Percentiles rank a stretch among this genome's conserved stretches.
phyloP scores from a whole-genome alignment of 2,888 invertebrate genomes.

The Nyleta sp. region DNA sequence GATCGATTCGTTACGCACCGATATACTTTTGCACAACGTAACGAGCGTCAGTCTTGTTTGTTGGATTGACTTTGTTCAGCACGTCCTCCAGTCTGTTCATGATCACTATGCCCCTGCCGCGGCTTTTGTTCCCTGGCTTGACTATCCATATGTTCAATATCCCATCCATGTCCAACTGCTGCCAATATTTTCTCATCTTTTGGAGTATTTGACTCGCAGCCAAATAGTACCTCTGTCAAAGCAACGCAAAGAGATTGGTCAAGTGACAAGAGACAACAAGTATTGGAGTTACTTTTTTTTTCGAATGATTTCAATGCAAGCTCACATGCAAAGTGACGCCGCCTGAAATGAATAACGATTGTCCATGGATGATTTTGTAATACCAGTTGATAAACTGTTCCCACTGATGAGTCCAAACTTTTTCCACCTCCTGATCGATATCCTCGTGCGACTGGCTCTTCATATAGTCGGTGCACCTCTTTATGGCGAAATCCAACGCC shows the following conservation, averaged over 20 bases:
- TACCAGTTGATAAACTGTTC: slow-evolving; percentile 90
- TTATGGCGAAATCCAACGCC: slow-evolving; percentile 92
- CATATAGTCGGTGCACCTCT: slow-evolving; percentile 90
- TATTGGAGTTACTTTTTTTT: too few species aligned
- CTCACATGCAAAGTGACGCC: slow-evolving; percentile 77
- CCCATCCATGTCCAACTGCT: slow-evolving; percentile 93
- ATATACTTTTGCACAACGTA: slow-evolving; percentile 98
- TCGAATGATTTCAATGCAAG: too few species aligned
- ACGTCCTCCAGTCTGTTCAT: slow-evolving; percentile 95
- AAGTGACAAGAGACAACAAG: too few species aligned
- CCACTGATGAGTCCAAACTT: slow-evolving; percentile 94
- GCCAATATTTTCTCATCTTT: slow-evolving; percentile 89
- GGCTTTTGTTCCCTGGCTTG: slow-evolving; percentile 96
- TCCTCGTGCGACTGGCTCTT: slow-evolving; percentile 89
- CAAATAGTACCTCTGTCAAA: slow-evolving; percentile 76
- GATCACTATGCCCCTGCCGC: slow-evolving; percentile 94
- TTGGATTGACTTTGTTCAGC: slow-evolving; percentile 85
- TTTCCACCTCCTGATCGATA: slow-evolving; percentile 89
- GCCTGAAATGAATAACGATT: slow-evolving; percentile 74
- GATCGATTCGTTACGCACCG: slow-evolving; percentile 84
- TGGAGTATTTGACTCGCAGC: slow-evolving; percentile 84
- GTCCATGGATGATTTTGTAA: slow-evolving; percentile 84
- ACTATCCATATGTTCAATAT: slow-evolving; percentile 96
- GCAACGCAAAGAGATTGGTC: too few species aligned
- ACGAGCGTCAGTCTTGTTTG: slow-evolving; percentile 85